A percentile compares a stretch with the other conserved stretches of the same genome.
Evolutionary conservation across 2,888 invertebrate species (phyloP).

Genomic region (Punctoribates punctum): DNA sequence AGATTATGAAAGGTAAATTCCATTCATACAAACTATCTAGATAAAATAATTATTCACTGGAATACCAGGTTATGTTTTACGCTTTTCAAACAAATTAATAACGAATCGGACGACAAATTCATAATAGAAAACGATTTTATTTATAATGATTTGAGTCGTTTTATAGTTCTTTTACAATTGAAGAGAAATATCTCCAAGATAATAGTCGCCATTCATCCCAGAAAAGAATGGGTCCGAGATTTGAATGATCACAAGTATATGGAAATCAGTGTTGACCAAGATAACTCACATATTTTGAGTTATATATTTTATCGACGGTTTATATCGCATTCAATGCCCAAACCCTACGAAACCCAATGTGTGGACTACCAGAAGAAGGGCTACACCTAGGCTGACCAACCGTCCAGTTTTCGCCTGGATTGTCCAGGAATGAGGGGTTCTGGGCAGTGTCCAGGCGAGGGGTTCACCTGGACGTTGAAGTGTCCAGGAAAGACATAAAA

Average conservation of each 20-base stretch:
- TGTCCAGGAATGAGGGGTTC: no score
- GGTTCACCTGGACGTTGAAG: no score
- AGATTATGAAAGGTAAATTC: neutral
- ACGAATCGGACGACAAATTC: neutral
- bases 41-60: neutral
- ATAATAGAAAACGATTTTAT: neutral
- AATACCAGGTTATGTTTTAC: neutral
- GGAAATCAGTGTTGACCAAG: neutral
- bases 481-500: no score
- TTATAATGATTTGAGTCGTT: neutral
- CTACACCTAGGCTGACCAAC: no score
- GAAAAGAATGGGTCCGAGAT: neutral
- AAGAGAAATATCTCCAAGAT: neutral
- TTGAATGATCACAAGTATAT: neutral
- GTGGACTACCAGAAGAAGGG: neutral
- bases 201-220: neutral
- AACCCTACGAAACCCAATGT: neutral
- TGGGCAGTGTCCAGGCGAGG: no score
- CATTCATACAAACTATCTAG: neutral
- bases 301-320: neutral
- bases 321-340: neutral
- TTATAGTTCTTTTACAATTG: neutral
- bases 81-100: neutral
- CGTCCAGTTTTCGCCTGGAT: no score
- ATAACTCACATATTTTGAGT: neutral